phyloP scores from a whole-genome alignment of 2,888 invertebrate genomes.

The Aromia moschata region DNA sequence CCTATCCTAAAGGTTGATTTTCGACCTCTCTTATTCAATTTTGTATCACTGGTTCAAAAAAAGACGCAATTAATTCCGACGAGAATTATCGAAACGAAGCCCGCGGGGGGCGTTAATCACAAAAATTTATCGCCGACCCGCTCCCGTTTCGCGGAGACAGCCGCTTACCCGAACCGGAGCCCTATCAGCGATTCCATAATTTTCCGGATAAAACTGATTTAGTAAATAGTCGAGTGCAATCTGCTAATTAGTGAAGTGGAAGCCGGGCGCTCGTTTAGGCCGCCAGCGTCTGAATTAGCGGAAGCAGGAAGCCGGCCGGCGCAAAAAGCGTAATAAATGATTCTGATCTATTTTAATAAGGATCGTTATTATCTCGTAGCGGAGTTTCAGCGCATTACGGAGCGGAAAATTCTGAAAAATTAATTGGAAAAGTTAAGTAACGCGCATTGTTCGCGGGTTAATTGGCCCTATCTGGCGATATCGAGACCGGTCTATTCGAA shows the following conservation, averaged over 20 bases:
- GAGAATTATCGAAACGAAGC: no score
- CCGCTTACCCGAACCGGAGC: neutral
- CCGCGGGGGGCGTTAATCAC: no score
- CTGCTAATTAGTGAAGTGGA: neutral
- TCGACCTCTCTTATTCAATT: no score
- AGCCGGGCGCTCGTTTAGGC: neutral
- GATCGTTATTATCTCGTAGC: constrained; percentile 1
- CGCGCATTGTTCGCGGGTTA: neutral
- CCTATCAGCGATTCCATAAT: neutral
- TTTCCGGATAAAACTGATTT: neutral
- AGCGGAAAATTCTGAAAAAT: neutral
- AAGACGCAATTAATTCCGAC: no score
- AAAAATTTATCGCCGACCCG: no score
- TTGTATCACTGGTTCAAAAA: no score
- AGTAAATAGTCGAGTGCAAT: neutral
- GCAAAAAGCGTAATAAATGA: neutral
- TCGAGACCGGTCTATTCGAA: neutral
- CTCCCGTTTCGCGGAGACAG: no score
- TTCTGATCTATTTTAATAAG: constrained; percentile 9
- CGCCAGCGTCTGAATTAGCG: neutral
- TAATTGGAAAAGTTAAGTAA: neutral
- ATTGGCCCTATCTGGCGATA: neutral
- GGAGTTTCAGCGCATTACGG: neutral
- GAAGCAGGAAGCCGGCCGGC: neutral
- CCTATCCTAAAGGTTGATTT: no score